Conservation (phyloP, 2,888 invertebrate genomes). For the Cyclophora punctaria region DNA sequence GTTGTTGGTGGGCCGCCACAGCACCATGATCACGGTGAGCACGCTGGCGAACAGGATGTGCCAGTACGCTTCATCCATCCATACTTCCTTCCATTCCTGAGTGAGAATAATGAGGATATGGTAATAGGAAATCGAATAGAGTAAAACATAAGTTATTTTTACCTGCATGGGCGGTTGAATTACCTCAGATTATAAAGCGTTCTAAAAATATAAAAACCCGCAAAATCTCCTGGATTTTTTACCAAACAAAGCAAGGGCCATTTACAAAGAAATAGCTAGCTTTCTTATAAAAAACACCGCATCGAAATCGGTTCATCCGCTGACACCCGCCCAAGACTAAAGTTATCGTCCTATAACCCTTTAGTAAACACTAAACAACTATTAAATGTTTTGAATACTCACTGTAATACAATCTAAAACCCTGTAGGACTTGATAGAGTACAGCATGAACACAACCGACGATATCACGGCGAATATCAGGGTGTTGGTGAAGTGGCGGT, state of each 20-base stretch:
- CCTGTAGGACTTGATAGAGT: conserved; percentile 89
- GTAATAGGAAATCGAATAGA: background rate
- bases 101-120: too few relatives aligned
- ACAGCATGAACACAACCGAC: conserved; percentile 94
- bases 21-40: conserved; percentile 92
- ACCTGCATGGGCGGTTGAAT: too few relatives aligned
- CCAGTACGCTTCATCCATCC: conserved; percentile 98
- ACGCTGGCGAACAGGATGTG: conserved; percentile 93
- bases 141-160: background rate
- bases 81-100: conserved; percentile 91
- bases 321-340: too few relatives aligned
- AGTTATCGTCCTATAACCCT: too few relatives aligned
- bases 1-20: conserved; percentile 97
- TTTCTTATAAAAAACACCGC: too few relatives aligned
- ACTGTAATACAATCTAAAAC: conserved; percentile 85
- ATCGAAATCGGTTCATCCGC: too few relatives aligned
- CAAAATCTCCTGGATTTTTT: too few relatives aligned
- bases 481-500: conserved; percentile 95
- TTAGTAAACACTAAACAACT: background rate
- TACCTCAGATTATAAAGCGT: too few relatives aligned
- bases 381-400: conserved; percentile 36
- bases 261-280: too few relatives aligned
- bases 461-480: conserved; percentile 92
- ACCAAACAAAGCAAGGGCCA: too few relatives aligned
- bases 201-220: too few relatives aligned